Evolutionary conservation across 2,888 invertebrate genomes (phyloP), one percentile per base, ranked within the genome.

Genomic region (Candidula unifasciata): DNA sequence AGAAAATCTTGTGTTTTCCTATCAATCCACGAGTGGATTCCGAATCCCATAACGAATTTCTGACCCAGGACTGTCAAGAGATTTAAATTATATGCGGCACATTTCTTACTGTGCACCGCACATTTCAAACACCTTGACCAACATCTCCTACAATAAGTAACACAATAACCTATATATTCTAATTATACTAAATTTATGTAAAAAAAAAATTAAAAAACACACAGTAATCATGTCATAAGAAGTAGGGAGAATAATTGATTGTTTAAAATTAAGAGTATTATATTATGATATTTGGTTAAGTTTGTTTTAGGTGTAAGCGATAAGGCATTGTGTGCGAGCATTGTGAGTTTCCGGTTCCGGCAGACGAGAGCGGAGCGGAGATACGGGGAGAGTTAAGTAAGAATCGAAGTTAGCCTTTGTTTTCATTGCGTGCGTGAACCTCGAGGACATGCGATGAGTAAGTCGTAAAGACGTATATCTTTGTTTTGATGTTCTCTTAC

Each of bases 361-460:
- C 44, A 44, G 13, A 44, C 44, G 44, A 60, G 10, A 3, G 5
- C 0, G n/a, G n/a, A 24, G 21, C 10, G 60, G 21, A 21, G 60
- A 0, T n/a, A 21, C 27, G 54, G 54, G 5, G 44, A 54, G 8
- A 74, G 74, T 52, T 54, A 54, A 54, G 74, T 74, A 54, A 54
- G 30, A 30, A 3, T 21, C 21, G 54, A 54, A 44, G 44, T 37
- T 73, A 44, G 54, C 54, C 74, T 74, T 74, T 74, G 74, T 74
- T 74, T 52, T 74, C 74, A 74, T 74, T 74, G 3, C 27, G 73
- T 73, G 73, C 73, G 52, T 73, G 73, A 73, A 73, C 73, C 35
- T 21, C 35, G 6, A 44, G 44, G 44, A 10, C 6, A 5, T 24
- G 44, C 8, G 44, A 44, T 73, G 5, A n/a, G 73, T 44, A 73